Evolutionary conservation across 2,797 vertebrate genomes (phyloP).

Genomic region (Pangasius macronema): DNA sequence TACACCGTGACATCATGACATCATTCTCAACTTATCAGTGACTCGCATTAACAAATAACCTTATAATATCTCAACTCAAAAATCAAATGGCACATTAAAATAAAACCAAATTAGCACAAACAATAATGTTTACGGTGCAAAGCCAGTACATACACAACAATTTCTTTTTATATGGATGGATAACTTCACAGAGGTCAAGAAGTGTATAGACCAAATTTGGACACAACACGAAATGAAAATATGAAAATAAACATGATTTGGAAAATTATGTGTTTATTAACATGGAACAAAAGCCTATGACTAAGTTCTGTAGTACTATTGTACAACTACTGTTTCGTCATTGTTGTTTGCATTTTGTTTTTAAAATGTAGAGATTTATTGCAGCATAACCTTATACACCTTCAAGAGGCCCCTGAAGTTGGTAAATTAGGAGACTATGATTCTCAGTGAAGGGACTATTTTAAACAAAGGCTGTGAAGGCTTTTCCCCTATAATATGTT

Average conservation of each 20-base stretch:
- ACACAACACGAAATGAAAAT: not conserved
- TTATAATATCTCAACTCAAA: not conserved
- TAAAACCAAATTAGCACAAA: not conserved
- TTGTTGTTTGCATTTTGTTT: not conserved
- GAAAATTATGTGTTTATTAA: not conserved
- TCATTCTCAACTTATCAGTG: not conserved
- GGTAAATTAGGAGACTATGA: not conserved
- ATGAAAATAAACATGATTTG: not conserved
- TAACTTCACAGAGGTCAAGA: not conserved
- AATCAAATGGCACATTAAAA: not conserved
- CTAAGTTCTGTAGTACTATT: not conserved
- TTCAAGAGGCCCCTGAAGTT: not conserved
- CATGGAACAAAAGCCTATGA: not conserved
- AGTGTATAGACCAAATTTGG: not conserved
- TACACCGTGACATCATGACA: not conserved
- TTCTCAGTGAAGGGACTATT: not conserved
- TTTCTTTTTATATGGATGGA: not conserved
- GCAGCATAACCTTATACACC: not conserved
- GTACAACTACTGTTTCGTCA: not conserved
- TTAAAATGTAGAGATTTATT: not conserved
- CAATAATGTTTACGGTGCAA: not conserved
- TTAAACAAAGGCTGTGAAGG: not conserved
- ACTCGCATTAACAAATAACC: not conserved
- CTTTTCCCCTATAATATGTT: not conserved
- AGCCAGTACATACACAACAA: not conserved